Percentiles rank a stretch among this genome's conserved stretches.
phyloP scores from a whole-genome alignment of 2,888 invertebrate genomes.

The Atethmia centrago region DNA sequence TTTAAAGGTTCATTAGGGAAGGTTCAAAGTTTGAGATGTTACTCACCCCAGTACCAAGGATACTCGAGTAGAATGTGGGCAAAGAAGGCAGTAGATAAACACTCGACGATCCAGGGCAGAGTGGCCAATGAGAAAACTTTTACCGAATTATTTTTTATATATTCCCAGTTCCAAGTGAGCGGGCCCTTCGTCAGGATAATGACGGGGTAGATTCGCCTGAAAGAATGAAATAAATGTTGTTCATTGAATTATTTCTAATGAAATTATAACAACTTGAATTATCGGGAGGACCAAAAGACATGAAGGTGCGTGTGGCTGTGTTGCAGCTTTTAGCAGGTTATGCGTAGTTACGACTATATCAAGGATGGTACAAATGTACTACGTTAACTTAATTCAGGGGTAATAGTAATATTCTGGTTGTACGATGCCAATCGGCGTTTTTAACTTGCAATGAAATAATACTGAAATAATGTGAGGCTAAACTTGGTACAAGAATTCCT shows the following conservation, averaged over 20 bases:
- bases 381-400: not conserved
- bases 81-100: conserved; percentile 85
- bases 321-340: not conserved
- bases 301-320: not conserved
- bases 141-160: conserved; percentile 86
- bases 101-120: conserved; percentile 87
- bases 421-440: not conserved
- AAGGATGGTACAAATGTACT: not conserved
- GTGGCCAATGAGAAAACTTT: conserved; percentile 89
- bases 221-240: conserved; percentile 63
- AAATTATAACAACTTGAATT: conserved; percentile 5
- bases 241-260: conserved; percentile 3
- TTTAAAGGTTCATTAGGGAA: conserved; percentile 34
- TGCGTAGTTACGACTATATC: not conserved
- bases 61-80: conserved; percentile 84
- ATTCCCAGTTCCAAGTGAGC: conserved; percentile 88
- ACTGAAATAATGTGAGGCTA: not conserved
- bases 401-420: not conserved
- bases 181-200: conserved; percentile 88
- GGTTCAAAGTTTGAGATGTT: conserved; percentile 57
- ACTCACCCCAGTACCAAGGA: conserved; percentile 89
- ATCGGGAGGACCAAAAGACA: not conserved
- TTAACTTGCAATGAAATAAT: not conserved
- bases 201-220: conserved; percentile 87
- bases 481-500: not conserved